Evolutionary conservation across 2,113 vertebrate species (phyloP), one percentile per base, ranked within the genome.

Genomic region (Silurus meridionalis): DNA sequence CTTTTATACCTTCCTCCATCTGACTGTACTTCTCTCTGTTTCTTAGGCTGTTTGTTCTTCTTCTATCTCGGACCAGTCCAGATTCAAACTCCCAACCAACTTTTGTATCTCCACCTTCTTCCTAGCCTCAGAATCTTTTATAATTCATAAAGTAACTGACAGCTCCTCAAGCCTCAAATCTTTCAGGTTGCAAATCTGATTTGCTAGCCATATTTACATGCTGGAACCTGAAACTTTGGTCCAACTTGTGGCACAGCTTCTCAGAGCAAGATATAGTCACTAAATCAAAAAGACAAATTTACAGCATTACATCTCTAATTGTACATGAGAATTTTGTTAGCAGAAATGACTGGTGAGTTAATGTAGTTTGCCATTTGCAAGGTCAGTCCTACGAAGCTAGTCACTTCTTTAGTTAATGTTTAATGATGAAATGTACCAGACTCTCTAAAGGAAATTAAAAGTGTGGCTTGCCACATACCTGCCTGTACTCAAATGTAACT

Each of bases 291-390:
- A 13, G 19, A n/a, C 13, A 53, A 11, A 74, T 0, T 55, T 17
- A 19, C 15, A 28, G 15, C 1, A 10, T 58, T 25, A 78, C 14
- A 28, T 78, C n/a, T 58, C 23, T 13, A 6, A 80, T 61, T 17
- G 17, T 61, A 61, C 60, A 58, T 13, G 9, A 80, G 17, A 61
- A 28, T 46, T 21, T 61, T 7, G 25, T 61, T 48, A 6, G 1
- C 46, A 37, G 23, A 57, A 61, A 1, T 79, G 57, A 37, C 3
- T 28, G 2, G 25, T 58, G 17, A 61, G 78, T 46, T 80, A 80
- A 80, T 80, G 78, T 80, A 61, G 28, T 61, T 80, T 80, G 37
- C 37, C 78, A 80, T 80, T 80, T 48, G 57, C 78, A 61, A 61
- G 78, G 28, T 61, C 78, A 48, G 6, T 58, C 14, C 55, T 79